Evolutionary conservation across 2,113 vertebrate species (phyloP).

Genomic region (Prietella phreatophila): DNA sequence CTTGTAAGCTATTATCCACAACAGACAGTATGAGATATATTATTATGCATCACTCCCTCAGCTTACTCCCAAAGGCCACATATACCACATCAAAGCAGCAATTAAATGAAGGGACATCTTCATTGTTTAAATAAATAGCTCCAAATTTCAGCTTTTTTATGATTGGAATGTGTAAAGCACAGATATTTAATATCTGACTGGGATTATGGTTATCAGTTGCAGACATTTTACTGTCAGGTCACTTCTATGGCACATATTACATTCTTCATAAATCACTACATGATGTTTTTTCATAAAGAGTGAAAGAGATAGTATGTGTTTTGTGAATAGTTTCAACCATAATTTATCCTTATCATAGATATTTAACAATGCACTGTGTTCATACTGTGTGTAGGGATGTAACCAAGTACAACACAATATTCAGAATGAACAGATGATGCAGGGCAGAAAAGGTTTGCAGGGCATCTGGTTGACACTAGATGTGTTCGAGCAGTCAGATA

Average conservation of each 20-base stretch:
- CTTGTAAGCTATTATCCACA: slow-evolving; percentile 64
- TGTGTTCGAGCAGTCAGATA: background rate
- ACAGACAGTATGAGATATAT: slow-evolving; percentile 53
- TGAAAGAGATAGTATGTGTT: background rate
- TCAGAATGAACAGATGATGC: too few relatives aligned
- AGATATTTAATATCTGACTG: background rate
- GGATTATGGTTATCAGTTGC: background rate
- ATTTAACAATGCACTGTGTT: background rate
- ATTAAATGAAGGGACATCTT: slow-evolving; percentile 36
- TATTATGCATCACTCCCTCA: slow-evolving; percentile 45
- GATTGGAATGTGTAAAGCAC: background rate
- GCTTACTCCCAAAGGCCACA: slow-evolving; percentile 40
- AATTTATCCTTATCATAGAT: background rate
- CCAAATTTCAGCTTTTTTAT: background rate
- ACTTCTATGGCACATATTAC: background rate
- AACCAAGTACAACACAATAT: background rate
- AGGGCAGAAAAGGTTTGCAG: background rate
- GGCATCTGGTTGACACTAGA: background rate
- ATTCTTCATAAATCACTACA: background rate
- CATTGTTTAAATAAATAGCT: background rate
- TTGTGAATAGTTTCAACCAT: background rate
- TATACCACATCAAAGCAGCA: slow-evolving; percentile 24
- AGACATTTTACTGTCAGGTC: background rate
- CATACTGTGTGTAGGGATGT: background rate
- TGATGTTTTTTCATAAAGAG: background rate